Evolutionary conservation across 2,113 vertebrate species (phyloP).

Genomic region (Rousettus leschenaultii): DNA sequence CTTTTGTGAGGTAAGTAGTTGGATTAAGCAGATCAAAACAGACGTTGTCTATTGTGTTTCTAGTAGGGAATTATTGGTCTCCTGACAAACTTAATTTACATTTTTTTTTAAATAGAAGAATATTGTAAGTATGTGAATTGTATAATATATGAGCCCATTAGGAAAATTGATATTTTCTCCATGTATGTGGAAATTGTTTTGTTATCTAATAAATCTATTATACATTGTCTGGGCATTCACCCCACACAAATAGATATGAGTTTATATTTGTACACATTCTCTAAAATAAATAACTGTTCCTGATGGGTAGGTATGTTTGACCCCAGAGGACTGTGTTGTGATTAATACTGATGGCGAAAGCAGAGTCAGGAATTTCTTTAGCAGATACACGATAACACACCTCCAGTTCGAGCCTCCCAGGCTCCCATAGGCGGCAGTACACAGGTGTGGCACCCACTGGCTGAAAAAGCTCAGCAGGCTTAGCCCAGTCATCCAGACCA

Average conservation of each 20-base stretch:
- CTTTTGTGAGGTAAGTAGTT: conserved; percentile 24
- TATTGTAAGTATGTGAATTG: neutral
- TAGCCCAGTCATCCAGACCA: neutral
- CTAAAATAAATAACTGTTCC: neutral
- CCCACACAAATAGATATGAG: neutral
- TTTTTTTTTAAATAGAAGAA: neutral
- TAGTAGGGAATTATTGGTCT: neutral
- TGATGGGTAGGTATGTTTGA: neutral
- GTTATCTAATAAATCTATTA: neutral
- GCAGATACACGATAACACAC: neutral
- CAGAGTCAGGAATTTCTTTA: neutral
- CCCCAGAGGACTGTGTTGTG: neutral
- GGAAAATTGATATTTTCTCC: neutral
- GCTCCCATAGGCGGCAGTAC: neutral
- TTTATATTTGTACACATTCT: neutral
- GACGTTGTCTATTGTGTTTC: conserved; percentile 42
- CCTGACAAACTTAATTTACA: conserved; percentile 17
- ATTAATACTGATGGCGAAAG: neutral
- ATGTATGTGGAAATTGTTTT: neutral
- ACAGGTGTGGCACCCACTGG: neutral
- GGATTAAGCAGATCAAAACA: conserved; percentile 60
- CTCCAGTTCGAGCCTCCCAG: neutral
- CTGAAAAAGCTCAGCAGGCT: neutral
- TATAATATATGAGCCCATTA: neutral
- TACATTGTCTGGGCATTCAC: neutral